Conservation (phyloP, 2,797 vertebrate genomes). For the Benthosema pterotum region DNA sequence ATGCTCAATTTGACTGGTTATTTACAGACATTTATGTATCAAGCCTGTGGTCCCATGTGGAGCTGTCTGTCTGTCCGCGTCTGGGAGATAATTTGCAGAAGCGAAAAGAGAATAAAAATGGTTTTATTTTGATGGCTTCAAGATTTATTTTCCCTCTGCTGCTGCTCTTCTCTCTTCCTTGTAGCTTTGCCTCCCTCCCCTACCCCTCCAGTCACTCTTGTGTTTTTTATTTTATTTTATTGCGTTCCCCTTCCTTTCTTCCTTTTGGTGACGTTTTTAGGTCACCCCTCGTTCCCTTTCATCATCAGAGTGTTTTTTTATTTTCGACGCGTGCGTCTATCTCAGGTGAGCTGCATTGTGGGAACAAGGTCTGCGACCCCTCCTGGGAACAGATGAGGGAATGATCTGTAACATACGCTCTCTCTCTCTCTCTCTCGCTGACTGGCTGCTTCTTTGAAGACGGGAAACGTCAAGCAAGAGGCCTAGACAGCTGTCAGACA, state of each 20-base stretch:
- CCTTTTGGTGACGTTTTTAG: conserved; percentile 74
- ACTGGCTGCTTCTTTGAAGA: conserved; percentile 61
- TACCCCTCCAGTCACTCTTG: background rate
- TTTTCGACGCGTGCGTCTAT: background rate
- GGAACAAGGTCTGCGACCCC: conserved; percentile 48
- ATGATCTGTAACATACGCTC: conserved; percentile 45
- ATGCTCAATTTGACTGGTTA: conserved; percentile 15
- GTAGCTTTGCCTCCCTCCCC: background rate
- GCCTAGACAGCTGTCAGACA: conserved; percentile 56
- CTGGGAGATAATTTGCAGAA: conserved; percentile 35
- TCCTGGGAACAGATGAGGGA: conserved; percentile 46
- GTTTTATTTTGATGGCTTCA: conserved; percentile 1
- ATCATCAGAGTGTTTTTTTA: conserved; percentile 29
- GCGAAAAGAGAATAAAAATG: no score
- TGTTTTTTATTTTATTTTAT: conserved; percentile 13
- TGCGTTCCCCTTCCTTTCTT: conserved; percentile 2
- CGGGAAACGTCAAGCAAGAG: conserved; percentile 31
- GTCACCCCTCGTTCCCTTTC: conserved; percentile 72
- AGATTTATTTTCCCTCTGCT: conserved; percentile 13
- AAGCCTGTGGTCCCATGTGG: conserved; percentile 25
- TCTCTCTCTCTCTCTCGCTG: conserved; percentile 24
- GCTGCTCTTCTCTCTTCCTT: conserved; percentile 20
- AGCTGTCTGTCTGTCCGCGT: conserved; percentile 2
- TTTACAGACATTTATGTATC: background rate
- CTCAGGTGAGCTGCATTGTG: conserved; percentile 33